Base-by-base conservation (phyloP, 53 echinoderm and acorn worm species). In the Crossaster papposus region DNA sequence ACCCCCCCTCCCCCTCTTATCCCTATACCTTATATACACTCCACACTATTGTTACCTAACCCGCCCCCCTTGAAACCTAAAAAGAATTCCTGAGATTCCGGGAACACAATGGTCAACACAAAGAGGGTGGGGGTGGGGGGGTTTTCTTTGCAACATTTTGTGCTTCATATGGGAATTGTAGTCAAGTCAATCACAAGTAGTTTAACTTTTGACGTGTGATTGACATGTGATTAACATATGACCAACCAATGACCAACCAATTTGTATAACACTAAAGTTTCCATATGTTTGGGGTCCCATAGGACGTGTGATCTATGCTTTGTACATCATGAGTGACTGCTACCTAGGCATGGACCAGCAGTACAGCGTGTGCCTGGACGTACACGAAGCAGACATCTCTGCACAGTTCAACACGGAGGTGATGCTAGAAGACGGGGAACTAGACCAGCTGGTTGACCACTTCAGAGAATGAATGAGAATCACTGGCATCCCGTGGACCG, bases 311-410 rank as follows among this genome's bases (percentile, higher is more conserved):
- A 97, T 97, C 63, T 97, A 97, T 78, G 90, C 91, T 30, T 79
- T 97, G 62, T 97, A 97, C 62, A 64, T 97, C 29, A 93, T 97
- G 95, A 96, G 95, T 32, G 97, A 97, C 74, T 89, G 97, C 90
- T 97, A 97, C 83, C 53, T 94, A 14, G 97, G 97, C 4, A 30
- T 97, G 34, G 97, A 97, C 77, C 97, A 97, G 68, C 97, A 97
- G 86, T 97, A 97, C 70, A 91, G 88, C 58, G 83, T 97, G 34
- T 96, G 95, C 62, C 90, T 97, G 24, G 94, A 97, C 78, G 97
- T 97, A 26, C 89, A 90, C 13, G 94, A 96, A 81, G 94, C 96
- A 8, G 88, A 96, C 86, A 94, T 95, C 22, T 84, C 85, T 22
- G 90, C 96, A 23, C 96, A 96, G 70, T 85, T 96, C 90, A 96